phyloP scores from a whole-genome alignment of 1,140 invertebrate genomes.

The Dreissena polymorpha region DNA sequence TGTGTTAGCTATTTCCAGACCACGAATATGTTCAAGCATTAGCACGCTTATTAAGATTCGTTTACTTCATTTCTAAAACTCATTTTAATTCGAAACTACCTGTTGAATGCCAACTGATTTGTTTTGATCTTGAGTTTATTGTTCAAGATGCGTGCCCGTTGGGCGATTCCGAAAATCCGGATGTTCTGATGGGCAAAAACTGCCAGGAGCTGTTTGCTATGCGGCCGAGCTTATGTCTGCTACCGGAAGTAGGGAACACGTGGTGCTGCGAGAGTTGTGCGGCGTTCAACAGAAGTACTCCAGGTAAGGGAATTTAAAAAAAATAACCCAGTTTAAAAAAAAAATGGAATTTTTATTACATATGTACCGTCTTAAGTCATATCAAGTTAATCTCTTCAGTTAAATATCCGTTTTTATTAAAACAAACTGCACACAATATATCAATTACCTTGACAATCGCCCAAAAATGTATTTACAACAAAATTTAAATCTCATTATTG shows the following conservation, averaged over 20 bases:
- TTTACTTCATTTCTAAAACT: too few relatives aligned
- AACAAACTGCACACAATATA: too few relatives aligned
- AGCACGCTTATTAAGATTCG: too few relatives aligned
- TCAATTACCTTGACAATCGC: too few relatives aligned
- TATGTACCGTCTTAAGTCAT: neutral
- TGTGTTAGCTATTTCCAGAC: too few relatives aligned
- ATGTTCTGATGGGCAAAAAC: slow-evolving; percentile 31
- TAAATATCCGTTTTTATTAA: too few relatives aligned
- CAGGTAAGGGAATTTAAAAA: slow-evolving; percentile 6
- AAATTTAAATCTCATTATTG: too few relatives aligned
- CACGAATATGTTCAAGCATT: too few relatives aligned
- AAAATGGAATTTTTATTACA: neutral
- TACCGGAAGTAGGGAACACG: neutral
- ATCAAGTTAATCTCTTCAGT: too few relatives aligned
- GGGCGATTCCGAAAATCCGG: slow-evolving; percentile 29
- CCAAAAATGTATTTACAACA: too few relatives aligned
- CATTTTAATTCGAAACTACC: too few relatives aligned
- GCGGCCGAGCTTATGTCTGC: slow-evolving; percentile 36
- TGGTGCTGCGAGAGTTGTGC: slow-evolving; percentile 49
- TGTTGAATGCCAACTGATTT: too few relatives aligned
- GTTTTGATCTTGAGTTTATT: neutral
- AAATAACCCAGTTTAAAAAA: neutral
- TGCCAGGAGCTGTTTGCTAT: slow-evolving; percentile 20
- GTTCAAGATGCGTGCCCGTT: slow-evolving; percentile 40
- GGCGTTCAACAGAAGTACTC: neutral